Evolutionary conservation across 2,888 invertebrate species (phyloP).

Genomic region (Meandrusa payeni): DNA sequence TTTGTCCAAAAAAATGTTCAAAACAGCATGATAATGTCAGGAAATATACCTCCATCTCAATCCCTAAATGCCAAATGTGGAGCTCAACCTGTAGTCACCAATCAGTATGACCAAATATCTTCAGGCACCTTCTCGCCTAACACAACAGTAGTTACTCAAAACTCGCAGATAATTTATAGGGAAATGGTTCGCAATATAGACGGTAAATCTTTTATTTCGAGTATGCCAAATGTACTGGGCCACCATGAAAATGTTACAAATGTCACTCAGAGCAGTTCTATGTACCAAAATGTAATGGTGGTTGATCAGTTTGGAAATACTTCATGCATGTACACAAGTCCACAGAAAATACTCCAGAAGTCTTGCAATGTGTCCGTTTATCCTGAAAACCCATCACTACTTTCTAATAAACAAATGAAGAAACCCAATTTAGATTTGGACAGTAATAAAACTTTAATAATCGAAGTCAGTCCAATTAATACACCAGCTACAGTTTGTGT

Average conservation of each 20-base stretch:
- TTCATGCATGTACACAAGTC: conserved; percentile 66
- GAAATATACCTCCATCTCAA: conserved; percentile 49
- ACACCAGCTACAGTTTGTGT: conserved; percentile 33
- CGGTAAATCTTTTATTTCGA: conserved; percentile 65
- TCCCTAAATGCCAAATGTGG: conserved; percentile 51
- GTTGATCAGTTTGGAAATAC: conserved; percentile 70
- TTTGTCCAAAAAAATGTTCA: conserved; percentile 72
- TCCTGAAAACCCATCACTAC: conserved; percentile 38
- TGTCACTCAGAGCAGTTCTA: conserved; percentile 58
- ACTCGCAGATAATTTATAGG: conserved; percentile 72
- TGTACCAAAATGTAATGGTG: conserved; percentile 76
- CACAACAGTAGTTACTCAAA: conserved; percentile 70
- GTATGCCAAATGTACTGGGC: conserved; percentile 56
- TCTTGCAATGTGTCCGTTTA: conserved; percentile 48
- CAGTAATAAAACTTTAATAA: conserved; percentile 60
- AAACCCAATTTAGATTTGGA: conserved; percentile 43
- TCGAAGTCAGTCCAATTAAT: conserved; percentile 65
- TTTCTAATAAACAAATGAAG: conserved; percentile 43
- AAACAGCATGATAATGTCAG: conserved; percentile 66
- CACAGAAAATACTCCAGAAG: conserved; percentile 57
- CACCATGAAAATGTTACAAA: conserved; percentile 60
- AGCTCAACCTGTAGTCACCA: conserved; percentile 44
- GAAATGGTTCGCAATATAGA: conserved; percentile 73
- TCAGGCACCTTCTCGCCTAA: conserved; percentile 57
- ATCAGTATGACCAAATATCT: conserved; percentile 56